phyloP scores from a whole-genome alignment of 2,113 vertebrate genomes.

The Peromyscus californicus region DNA sequence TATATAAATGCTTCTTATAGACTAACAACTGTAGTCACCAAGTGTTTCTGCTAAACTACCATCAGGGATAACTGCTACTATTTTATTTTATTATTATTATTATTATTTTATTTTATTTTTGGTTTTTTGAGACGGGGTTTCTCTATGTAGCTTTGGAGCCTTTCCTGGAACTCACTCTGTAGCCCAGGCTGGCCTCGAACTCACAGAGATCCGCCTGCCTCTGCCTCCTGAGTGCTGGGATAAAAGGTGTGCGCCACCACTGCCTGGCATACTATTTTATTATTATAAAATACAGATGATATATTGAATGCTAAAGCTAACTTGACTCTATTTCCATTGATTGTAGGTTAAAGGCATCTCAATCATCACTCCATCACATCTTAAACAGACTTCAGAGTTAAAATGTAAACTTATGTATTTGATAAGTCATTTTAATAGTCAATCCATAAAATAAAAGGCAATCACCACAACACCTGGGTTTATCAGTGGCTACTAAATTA shows the following conservation, averaged over 20 bases:
- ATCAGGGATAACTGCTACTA: not conserved
- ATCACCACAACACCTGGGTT: conserved; percentile 70
- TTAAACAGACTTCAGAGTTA: conserved; percentile 56
- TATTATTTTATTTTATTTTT: no score
- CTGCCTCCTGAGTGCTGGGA: no score
- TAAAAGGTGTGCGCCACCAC: no score
- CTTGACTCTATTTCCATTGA: not conserved
- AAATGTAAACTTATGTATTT: not conserved
- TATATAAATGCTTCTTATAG: not conserved
- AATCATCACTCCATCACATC: not conserved
- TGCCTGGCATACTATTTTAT: not conserved
- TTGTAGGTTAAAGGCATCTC: not conserved
- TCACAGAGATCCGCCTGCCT: no score
- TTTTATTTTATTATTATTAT: not conserved
- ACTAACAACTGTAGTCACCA: conserved; percentile 39
- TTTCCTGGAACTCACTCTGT: no score
- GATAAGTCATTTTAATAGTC: conserved; percentile 56
- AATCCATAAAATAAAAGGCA: conserved; percentile 67
- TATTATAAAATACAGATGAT: not conserved
- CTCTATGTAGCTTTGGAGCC: no score
- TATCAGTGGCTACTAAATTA: conserved; percentile 66
- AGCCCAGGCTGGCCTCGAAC: no score
- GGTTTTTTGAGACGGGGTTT: no score
- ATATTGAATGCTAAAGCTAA: not conserved
- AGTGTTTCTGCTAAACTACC: conserved; percentile 17